These are phyloP conservation scores for Microchirus variegatus DNA, from an alignment of 2,797 vertebrate genomes.

Conservation along the genomic window DNA sequence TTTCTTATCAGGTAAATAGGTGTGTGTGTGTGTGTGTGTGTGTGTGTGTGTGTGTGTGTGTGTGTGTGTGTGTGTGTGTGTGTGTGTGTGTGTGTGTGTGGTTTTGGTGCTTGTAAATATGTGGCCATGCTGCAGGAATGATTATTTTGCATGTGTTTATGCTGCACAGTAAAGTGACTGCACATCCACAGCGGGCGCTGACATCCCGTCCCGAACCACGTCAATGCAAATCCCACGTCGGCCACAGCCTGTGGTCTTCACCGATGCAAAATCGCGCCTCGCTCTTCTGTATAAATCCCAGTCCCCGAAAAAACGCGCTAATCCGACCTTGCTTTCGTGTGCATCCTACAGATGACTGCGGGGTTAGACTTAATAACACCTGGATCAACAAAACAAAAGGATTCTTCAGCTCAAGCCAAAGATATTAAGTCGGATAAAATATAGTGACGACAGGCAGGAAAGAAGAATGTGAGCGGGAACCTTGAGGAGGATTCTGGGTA, in stretches of 20 bases:
- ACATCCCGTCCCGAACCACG: conserved; percentile 23
- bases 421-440: conserved; percentile 33
- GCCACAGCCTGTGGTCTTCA: conserved; percentile 49
- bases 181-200: conserved; percentile 28
- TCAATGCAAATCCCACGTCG: conserved; percentile 59
- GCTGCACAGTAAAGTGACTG: conserved; percentile 45
- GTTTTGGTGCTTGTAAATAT: conserved; percentile 64
- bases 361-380: conserved; percentile 51
- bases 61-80: conserved; percentile 23
- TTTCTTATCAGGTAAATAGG: conserved; percentile 65
- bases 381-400: conserved; percentile 41
- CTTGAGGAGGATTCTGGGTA: not conserved
- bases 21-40: conserved; percentile 26
- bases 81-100: conserved; percentile 13
- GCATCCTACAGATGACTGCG: conserved; percentile 33
- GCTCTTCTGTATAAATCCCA: conserved; percentile 46
- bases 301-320: conserved; percentile 9
- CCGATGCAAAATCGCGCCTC: conserved; percentile 68
- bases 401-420: conserved; percentile 36
- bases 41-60: too few species aligned
- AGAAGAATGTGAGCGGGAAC: conserved; percentile 17
- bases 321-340: conserved; percentile 20
- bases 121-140: conserved; percentile 52
- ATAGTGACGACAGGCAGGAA: conserved; percentile 13
- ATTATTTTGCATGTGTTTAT: conserved; percentile 66